phyloP scores from a whole-genome alignment of 2,113 vertebrate genomes.

The rabbit (Oryctolagus cuniculus) region mOryCun1.1 NC_091435.1:80217501-80218000 shows the following conservation, averaged over 20 bases:
- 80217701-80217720: too few relatives aligned
- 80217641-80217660: too few relatives aligned
- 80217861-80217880: not conserved
- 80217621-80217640: too few relatives aligned
- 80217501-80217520: not conserved
- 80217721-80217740: too few relatives aligned
- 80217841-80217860: not conserved
- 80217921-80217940: slow-evolving; percentile 36
- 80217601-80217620: not conserved
- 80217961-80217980: not conserved
- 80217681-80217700: too few relatives aligned
- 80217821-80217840: not conserved
- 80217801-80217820: not conserved
- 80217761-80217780: not conserved
- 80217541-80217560: not conserved
- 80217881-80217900: slow-evolving; percentile 17
- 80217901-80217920: slow-evolving; percentile 23
- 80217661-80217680: too few relatives aligned
- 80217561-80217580: not conserved
- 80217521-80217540: slow-evolving; percentile 47
- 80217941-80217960: slow-evolving; percentile 25
- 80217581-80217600: not conserved
- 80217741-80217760: not conserved
- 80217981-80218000: slow-evolving; percentile 43
- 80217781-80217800: not conserved